A percentile compares a stretch with the other conserved stretches of the same genome.
Evolutionary conservation across 1,140 invertebrate genomes (phyloP).

Genomic region (Cyclargus thomasi): DNA sequence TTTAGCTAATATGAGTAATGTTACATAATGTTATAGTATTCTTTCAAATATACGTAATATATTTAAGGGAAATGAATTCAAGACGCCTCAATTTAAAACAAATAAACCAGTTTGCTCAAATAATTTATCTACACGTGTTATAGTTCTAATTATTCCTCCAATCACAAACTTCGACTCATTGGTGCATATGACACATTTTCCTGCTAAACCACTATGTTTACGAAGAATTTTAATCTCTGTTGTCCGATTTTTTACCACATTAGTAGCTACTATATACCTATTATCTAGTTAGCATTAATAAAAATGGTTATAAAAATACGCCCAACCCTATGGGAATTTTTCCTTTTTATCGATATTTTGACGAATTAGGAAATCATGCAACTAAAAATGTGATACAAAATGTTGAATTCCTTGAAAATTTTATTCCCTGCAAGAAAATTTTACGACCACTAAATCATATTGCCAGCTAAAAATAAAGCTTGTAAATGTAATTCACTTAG

Average conservation of each 20-base stretch:
- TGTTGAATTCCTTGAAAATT: background rate
- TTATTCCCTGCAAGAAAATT: background rate
- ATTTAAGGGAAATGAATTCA: background rate
- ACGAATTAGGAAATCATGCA: background rate
- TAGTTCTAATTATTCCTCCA: constrained; percentile 26
- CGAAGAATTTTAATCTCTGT: constrained; percentile 6
- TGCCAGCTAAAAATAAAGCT: constrained; percentile 1
- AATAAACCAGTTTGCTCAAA: constrained; percentile 16
- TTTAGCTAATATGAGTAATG: too few relatives aligned
- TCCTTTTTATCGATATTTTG: background rate
- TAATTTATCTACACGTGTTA: constrained; percentile 32
- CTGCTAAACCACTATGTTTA: constrained; percentile 16
- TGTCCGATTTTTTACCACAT: background rate
- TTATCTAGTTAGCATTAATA: too few relatives aligned
- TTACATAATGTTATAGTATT: too few relatives aligned
- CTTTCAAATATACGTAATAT: too few relatives aligned
- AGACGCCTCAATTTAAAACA: constrained; percentile 10
- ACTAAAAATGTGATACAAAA: background rate
- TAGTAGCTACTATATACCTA: background rate
- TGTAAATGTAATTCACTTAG: constrained; percentile 9
- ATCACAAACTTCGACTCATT: constrained; percentile 27
- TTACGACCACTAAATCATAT: constrained; percentile 3
- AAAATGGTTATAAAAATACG: too few relatives aligned
- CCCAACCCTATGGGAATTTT: too few relatives aligned
- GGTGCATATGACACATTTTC: constrained; percentile 20